Conservation (phyloP, 2,113 vertebrate genomes). For the Martes martes region DNA sequence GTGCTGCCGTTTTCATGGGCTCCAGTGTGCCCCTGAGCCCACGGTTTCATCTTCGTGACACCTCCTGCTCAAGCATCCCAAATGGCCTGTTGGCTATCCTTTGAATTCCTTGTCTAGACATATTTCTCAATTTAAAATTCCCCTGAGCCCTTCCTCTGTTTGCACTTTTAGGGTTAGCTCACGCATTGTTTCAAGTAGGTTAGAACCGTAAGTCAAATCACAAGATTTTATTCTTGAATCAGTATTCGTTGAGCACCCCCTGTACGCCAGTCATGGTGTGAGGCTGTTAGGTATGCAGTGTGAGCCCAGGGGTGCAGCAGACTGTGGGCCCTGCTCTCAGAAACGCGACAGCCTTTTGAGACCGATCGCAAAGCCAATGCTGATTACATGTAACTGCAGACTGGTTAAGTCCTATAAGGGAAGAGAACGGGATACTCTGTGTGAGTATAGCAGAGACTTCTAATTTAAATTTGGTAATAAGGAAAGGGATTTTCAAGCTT, state of each 20-base stretch:
- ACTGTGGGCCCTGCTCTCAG: neutral
- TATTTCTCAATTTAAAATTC: slow-evolving; percentile 7
- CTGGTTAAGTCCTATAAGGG: neutral
- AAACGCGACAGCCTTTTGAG: neutral
- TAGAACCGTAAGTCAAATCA: neutral
- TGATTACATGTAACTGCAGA: neutral
- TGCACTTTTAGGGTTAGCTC: neutral
- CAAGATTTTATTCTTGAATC: neutral
- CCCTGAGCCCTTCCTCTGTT: neutral
- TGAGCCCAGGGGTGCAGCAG: neutral
- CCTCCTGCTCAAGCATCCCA: neutral
- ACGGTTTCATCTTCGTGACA: neutral
- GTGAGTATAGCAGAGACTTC: neutral
- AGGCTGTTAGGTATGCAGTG: neutral
- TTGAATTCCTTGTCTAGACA: neutral
- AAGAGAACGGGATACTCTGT: neutral
- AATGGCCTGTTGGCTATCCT: neutral
- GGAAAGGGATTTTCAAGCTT: neutral
- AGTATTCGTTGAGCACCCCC: neutral
- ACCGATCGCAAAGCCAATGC: neutral
- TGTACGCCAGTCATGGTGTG: neutral
- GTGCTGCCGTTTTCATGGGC: neutral
- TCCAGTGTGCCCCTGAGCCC: neutral
- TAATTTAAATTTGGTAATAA: neutral
- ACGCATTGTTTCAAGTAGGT: neutral